These are phyloP conservation scores for Pocillopora damicornis DNA, from an alignment of 64 coral and sea anemone genomes.

Conservation along the genomic window DNA sequence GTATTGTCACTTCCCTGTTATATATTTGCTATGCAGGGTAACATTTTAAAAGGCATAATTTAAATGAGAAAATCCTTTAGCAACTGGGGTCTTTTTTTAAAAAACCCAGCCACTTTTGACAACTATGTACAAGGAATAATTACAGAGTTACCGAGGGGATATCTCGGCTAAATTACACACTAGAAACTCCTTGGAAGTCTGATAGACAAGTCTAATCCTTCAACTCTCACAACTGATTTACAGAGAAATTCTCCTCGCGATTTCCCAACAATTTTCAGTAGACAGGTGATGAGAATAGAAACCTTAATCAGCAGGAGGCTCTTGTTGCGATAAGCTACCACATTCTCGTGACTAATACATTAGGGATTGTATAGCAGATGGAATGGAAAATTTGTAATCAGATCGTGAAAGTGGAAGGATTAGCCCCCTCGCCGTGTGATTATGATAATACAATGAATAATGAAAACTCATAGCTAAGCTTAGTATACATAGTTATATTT, in stretches of 20 bases:
- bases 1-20: slow-evolving; percentile 5
- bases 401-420: no score
- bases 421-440: no score
- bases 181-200: neutral
- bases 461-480: neutral
- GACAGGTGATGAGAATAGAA: no score
- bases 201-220: neutral
- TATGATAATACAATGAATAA: neutral
- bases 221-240: neutral
- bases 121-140: slow-evolving; percentile 37
- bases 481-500: neutral
- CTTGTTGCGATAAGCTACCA: no score
- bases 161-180: neutral
- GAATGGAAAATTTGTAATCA: no score
- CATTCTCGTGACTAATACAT: no score
- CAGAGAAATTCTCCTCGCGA: no score
- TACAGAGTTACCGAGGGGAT: neutral
- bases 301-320: no score
- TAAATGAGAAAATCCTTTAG: slow-evolving; percentile 37
- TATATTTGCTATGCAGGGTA: slow-evolving; percentile 38
- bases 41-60: slow-evolving; percentile 46
- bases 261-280: no score
- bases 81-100: neutral
- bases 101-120: slow-evolving; percentile 13
- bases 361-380: no score